Base-by-base conservation (phyloP, 2,888 invertebrate species). In the Spialia ferax region DNA sequence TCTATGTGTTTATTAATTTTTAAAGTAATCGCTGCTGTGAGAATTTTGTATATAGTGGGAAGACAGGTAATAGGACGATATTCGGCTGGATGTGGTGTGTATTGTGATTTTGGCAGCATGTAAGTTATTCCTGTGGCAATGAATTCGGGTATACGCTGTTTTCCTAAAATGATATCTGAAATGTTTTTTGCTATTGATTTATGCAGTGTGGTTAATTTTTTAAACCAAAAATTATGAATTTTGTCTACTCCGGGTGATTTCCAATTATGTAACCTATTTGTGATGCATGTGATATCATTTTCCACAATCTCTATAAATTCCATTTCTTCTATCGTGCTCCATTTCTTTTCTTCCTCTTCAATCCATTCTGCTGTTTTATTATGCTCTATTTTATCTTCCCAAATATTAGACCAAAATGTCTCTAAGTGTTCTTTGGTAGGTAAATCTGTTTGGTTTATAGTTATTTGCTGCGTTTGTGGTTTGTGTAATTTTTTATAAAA, bases 1-100 rank as follows among this genome's bases (percentile, higher is more conserved):
- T 45, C 11, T 32, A 63, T 45, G 32, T 70, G 70, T 35, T 32
- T 38, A 35, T 55, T 63, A 20, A 70, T 68, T 70, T 63, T 68
- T 13, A 26, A 3, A 5, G 70, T 60, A 1, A 72, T 70, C 29
- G 22, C 38, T 6, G 74, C 48, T n/a, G 71, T 72, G 0, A 72
- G 35, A 0, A 74, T 29, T 70, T 73, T 73, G 38, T 74, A 74
- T 3, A 72, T 45, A 0, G 74, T 74, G 5, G 69, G 74, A 3
- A 74, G 42, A 55, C 74, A 74, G 0, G 74, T 74, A 2, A 74
- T 74, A 6, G 74, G 74, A 26, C 74, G 72, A 42, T 29, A 29
- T 10, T 29, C 8, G 29, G 6, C 29, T 29, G 29, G 29, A 29
- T 29, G 29, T 29, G 29, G 29, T 29, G 29, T 29, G 29, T 29